Conservation (phyloP, 2,797 vertebrate genomes). For the Poecile montanus region DNA sequence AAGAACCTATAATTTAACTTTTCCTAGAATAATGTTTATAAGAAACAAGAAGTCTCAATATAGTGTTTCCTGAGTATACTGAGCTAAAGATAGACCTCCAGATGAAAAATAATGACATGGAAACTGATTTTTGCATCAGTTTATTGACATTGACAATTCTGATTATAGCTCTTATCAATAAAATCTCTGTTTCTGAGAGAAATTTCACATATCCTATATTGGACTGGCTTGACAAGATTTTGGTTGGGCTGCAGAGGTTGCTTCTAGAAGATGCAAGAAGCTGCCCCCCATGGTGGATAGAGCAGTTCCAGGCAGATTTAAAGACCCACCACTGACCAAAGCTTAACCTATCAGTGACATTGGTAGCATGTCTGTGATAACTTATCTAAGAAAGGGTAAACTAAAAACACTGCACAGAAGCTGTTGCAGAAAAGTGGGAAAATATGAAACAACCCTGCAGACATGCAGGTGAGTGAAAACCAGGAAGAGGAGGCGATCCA, state of each 20-base stretch:
- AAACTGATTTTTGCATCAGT: neutral
- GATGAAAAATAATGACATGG: neutral
- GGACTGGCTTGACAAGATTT: neutral
- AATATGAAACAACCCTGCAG: neutral
- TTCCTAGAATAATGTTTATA: accelerated
- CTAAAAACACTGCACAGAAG: neutral
- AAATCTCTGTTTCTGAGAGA: neutral
- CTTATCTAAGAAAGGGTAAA: neutral
- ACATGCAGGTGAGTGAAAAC: neutral
- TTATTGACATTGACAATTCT: neutral
- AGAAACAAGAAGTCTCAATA: neutral
- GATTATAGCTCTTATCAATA: neutral
- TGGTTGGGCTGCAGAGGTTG: neutral
- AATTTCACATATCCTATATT: neutral
- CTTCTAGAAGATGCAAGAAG: neutral
- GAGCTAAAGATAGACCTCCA: neutral
- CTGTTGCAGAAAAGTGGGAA: neutral
- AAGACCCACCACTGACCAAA: accelerated
- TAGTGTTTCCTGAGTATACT: neutral
- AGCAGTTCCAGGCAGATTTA: neutral
- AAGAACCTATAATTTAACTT: neutral
- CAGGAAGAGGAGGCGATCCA: neutral
- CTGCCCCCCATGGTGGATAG: accelerated
- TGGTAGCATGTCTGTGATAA: neutral
- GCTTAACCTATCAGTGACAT: accelerated